Percentiles rank a stretch among this genome's conserved stretches.
phyloP scores from a whole-genome alignment of 2,113 vertebrate species.

The Rhodinocichla rosea region DNA sequence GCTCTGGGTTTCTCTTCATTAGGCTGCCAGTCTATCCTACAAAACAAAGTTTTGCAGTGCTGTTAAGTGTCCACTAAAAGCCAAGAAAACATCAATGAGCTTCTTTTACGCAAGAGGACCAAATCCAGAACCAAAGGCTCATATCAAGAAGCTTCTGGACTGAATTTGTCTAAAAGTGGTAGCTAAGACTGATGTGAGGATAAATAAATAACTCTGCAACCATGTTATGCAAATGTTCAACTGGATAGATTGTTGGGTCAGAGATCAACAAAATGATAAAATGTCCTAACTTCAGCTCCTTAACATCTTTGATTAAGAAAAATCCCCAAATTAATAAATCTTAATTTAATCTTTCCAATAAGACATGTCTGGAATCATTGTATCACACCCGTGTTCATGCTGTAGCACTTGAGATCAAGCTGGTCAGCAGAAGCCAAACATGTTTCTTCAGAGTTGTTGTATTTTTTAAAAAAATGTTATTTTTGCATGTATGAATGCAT shows the following conservation, averaged over 20 bases:
- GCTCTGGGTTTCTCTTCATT: slow-evolving; percentile 27
- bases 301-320: neutral
- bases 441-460: neutral
- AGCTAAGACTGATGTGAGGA: neutral
- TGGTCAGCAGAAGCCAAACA: neutral
- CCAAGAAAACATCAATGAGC: neutral
- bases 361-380: neutral
- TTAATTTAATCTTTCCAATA: neutral
- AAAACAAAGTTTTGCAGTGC: slow-evolving; percentile 19
- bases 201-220: neutral
- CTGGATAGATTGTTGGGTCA: neutral
- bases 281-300: neutral
- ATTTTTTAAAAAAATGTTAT: neutral
- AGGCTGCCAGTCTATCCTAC: slow-evolving; percentile 18
- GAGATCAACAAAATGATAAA: neutral
- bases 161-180: neutral
- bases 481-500: neutral
- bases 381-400: neutral
- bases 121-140: neutral
- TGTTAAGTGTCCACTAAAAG: slow-evolving; percentile 39
- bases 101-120: neutral
- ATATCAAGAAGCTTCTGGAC: neutral
- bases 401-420: neutral
- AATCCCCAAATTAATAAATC: neutral
- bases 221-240: neutral